Conservation (phyloP, 2,888 invertebrate species). For the Lucinisca nassula region DNA sequence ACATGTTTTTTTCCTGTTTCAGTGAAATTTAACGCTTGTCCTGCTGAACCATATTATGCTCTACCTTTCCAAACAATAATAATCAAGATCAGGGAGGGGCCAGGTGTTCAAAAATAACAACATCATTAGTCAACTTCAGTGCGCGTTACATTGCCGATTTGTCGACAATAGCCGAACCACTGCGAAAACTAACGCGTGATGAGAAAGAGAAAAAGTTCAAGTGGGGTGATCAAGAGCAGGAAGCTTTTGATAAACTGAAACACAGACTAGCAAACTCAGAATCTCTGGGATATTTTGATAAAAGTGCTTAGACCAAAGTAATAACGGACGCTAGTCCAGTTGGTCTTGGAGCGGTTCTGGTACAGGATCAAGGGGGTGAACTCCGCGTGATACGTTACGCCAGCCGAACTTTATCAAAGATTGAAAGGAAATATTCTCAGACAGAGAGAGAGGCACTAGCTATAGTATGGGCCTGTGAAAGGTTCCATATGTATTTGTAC, state of each 20-base stretch:
- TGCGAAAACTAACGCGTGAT: no score
- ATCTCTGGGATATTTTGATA: slow-evolving; percentile 17
- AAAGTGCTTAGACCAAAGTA: neutral
- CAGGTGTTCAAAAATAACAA: no score
- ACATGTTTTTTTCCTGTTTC: no score
- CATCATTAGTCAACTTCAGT: no score
- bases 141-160: no score
- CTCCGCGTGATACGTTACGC: slow-evolving; percentile 16
- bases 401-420: slow-evolving; percentile 40
- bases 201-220: neutral
- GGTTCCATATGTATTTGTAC: no score
- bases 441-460: slow-evolving; percentile 71
- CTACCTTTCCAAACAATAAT: no score
- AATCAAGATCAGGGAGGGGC: no score
- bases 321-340: slow-evolving; percentile 27
- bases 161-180: no score
- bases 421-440: slow-evolving; percentile 41
- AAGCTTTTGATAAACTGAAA: no score
- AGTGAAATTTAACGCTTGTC: no score
- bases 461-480: slow-evolving; percentile 71
- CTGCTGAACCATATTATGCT: no score
- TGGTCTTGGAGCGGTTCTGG: slow-evolving; percentile 37
- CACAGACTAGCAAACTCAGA: neutral
- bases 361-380: slow-evolving; percentile 34
- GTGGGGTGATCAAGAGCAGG: neutral